phyloP scores from a whole-genome alignment of 2,113 vertebrate species.

The Jacana jacana region DNA sequence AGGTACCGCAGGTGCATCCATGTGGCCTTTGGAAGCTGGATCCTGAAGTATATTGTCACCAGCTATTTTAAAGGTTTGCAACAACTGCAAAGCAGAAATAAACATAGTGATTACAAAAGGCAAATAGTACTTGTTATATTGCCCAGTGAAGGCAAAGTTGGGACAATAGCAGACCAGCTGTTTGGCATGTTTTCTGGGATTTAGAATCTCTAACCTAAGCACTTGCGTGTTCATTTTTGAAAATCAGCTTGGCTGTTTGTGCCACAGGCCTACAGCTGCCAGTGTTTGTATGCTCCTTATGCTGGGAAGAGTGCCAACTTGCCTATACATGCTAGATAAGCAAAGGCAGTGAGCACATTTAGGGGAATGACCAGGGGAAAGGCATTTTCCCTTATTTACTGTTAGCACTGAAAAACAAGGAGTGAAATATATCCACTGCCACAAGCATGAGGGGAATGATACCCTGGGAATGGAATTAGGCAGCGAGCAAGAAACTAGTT shows the following conservation, averaged over 20 bases:
- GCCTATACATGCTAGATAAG: neutral
- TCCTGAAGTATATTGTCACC: neutral
- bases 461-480: neutral
- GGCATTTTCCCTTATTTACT: slow-evolving; percentile 10
- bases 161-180: slow-evolving; percentile 5
- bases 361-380: neutral
- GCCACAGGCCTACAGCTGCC: neutral
- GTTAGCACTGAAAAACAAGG: neutral
- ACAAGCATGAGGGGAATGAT: neutral
- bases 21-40: neutral
- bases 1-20: neutral
- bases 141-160: neutral
- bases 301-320: neutral
- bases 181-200: neutral
- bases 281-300: neutral
- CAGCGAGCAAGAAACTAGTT: neutral
- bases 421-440: slow-evolving; percentile 2
- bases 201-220: neutral
- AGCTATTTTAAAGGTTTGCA: neutral
- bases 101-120: neutral
- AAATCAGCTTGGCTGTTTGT: neutral
- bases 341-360: neutral
- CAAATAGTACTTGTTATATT: neutral
- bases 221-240: slow-evolving; percentile 2
- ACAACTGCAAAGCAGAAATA: slow-evolving; percentile 15